Evolutionary conservation across 2,113 vertebrate species (phyloP), one percentile per base, ranked within the genome.

Genomic region (Dasypus novemcinctus): DNA sequence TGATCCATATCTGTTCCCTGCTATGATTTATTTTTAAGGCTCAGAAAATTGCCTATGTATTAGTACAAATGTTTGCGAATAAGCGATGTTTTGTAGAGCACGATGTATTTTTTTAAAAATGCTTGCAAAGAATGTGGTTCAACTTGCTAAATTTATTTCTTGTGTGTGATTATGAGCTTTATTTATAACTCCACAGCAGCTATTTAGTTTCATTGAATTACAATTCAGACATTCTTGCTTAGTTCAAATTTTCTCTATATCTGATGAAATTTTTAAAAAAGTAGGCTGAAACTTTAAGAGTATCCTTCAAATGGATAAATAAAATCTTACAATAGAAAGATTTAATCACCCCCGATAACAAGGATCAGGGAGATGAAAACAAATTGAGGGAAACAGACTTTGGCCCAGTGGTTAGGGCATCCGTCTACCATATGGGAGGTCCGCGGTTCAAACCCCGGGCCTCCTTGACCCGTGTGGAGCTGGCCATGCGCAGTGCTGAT

Each of bases 191-290:
- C 61, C 23, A 25, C 38, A 43, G 36, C 78, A 96, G 57, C 93
- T 97, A 79, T 95, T 98, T 97, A 95, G 91, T 95, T 97, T 96
- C 74, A 74, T 96, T 86, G 80, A 97, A 18, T 57, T 95, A 82
- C 18, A 93, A 79, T 82, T 95, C 69, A 87, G n/a, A 95, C 38
- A 4, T 87, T 95, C 59, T 97, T 90, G 41, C 57, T 85, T 95
- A 90, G 72, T 85, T 90, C 69, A 76, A 12, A 59, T 85, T 92
- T 95, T 92, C n/a, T 94, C 31, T 96, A 2, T 89, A 75, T 84
- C 76, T 92, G 41, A 76, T 46, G 92, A 83, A 91, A 64, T 69
- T 64, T 5, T 57, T 68, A 95, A 84, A 79, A 91, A 78, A 36
- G 61, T 93, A 84, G 75, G 83, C 36, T 52, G 49, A 79, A 75